These are phyloP conservation scores for Eulemur albifrons DNA, from an alignment of 2,797 vertebrate species.

Conservation along the genomic window DNA sequence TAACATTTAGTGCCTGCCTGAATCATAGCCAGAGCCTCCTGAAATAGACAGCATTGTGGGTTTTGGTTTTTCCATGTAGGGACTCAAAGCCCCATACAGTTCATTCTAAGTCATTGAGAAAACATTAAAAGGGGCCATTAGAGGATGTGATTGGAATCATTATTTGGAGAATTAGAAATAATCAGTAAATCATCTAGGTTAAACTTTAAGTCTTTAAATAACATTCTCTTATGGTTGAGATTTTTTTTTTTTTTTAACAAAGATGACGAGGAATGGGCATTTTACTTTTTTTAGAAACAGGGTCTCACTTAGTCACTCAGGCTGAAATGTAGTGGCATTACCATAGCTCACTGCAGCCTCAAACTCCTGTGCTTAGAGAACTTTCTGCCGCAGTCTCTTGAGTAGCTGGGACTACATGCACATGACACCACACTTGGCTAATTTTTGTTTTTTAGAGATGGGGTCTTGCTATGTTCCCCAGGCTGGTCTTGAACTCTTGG, in stretches of 20 bases:
- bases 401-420: too few species aligned
- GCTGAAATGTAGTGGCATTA: too few species aligned
- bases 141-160: not conserved
- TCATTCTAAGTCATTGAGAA: constrained; percentile 18
- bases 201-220: not conserved
- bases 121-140: not conserved
- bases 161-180: not conserved
- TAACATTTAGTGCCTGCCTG: not conserved
- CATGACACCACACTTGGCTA: too few species aligned
- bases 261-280: not conserved
- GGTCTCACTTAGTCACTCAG: not conserved
- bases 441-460: too few species aligned
- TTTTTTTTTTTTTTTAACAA: not conserved
- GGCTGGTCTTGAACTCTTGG: not conserved
- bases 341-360: too few species aligned
- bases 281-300: not conserved
- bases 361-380: too few species aligned
- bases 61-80: not conserved
- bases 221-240: not conserved
- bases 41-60: not conserved
- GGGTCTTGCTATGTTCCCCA: too few species aligned
- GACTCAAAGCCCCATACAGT: not conserved
- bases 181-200: constrained; percentile 19
- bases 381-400: too few species aligned
- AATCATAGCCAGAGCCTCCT: not conserved